Conservation (phyloP, 2,797 vertebrate species). For the Sebastiscus tertius region DNA sequence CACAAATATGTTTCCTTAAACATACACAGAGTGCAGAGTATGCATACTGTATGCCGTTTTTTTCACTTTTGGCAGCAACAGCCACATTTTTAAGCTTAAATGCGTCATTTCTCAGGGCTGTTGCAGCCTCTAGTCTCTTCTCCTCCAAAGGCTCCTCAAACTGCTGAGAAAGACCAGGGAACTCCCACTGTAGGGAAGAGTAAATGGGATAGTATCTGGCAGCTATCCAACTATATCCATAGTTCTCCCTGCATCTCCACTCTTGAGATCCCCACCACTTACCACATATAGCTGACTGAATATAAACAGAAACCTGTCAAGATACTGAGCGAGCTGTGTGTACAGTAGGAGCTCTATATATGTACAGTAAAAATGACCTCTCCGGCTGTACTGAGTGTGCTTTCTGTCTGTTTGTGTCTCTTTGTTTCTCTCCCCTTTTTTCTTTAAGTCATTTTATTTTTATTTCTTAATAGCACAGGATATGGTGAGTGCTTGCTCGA, state of each 20-base stretch:
- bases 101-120: conserved; percentile 7
- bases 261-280: not conserved
- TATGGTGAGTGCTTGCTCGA: conserved; percentile 99
- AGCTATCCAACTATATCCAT: not conserved
- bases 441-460: conserved; percentile 79
- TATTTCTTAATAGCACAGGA: conserved; percentile 93
- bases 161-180: conserved; percentile 5
- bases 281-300: conserved; percentile 11
- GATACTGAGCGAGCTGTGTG: conserved; percentile 10
- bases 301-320: conserved; percentile 30
- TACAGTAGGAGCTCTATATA: conserved; percentile 21
- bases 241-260: not conserved
- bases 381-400: conserved; percentile 69
- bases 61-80: not conserved
- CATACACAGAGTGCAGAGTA: not conserved
- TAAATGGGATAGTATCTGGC: conserved; percentile 2
- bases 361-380: conserved; percentile 52
- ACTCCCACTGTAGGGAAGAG: not conserved
- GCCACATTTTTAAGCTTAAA: not conserved
- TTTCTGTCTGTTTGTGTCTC: conserved; percentile 79
- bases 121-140: not conserved
- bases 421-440: conserved; percentile 74
- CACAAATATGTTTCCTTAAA: not conserved
- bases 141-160: conserved; percentile 6
- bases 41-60: not conserved